A percentile compares a stretch with the other conserved stretches of the same genome.
These are phyloP conservation scores for Syngnathoides biaculeatus DNA, from an alignment of 2,113 vertebrate species.

Conservation along the genomic window DNA sequence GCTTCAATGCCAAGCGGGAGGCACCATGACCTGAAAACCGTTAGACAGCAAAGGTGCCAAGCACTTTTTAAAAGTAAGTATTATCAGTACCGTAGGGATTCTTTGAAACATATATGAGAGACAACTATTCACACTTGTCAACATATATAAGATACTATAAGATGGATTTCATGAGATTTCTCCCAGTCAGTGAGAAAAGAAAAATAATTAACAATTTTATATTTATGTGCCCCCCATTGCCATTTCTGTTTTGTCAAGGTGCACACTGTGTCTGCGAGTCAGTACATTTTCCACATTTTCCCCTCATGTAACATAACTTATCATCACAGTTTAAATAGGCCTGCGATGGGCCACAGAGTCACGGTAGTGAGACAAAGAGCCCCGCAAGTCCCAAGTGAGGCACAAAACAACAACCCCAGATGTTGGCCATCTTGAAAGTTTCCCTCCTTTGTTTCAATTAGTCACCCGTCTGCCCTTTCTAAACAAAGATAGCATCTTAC, in stretches of 20 bases:
- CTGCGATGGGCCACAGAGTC: constrained; percentile 44
- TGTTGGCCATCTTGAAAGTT: constrained; percentile 65
- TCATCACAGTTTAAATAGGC: constrained; percentile 9
- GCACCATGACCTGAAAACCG: constrained; percentile 38
- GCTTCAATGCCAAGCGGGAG: constrained; percentile 48
- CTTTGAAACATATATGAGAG: background rate
- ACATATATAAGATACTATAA: background rate
- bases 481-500: constrained; percentile 57
- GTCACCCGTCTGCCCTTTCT: constrained; percentile 1
- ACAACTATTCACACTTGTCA: background rate
- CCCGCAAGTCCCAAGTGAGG: constrained; percentile 32
- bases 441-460: constrained; percentile 36
- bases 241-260: constrained; percentile 58
- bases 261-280: constrained; percentile 59
- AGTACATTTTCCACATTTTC: constrained; percentile 48
- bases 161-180: background rate
- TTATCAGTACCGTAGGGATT: constrained; percentile 3
- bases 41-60: constrained; percentile 36
- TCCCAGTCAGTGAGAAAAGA: background rate
- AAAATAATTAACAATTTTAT: background rate
- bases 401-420: constrained; percentile 47
- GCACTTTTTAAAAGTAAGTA: constrained; percentile 14
- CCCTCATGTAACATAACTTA: background rate
- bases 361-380: constrained; percentile 23
- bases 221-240: background rate